Percentiles rank a stretch among this genome's conserved stretches.
Conservation (phyloP, 2,888 invertebrate species). For the Imbricaverruca yamaguchii region DNA sequence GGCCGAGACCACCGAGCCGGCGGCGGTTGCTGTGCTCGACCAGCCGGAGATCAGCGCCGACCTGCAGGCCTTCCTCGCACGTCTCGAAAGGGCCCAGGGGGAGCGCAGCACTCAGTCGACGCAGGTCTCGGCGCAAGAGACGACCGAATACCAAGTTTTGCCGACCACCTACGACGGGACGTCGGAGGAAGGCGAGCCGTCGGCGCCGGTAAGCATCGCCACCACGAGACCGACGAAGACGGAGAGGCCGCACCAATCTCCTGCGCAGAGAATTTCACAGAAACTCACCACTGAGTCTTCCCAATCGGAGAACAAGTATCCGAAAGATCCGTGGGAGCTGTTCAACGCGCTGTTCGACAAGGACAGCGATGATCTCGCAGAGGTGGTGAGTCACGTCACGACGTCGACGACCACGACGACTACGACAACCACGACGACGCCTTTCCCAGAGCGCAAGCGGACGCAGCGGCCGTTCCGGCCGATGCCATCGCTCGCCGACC, state of each 20-base stretch:
- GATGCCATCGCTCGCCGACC: conserved; percentile 4
- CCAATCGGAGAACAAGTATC: neutral
- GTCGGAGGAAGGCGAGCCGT: too few species aligned
- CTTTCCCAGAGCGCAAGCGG: neutral
- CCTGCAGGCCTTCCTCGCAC: conserved; percentile 7
- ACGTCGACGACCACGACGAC: neutral
- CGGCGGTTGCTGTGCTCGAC: neutral
- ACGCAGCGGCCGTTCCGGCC: neutral
- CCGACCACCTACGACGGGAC: too few species aligned
- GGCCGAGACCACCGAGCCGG: neutral
- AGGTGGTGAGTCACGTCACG: neutral
- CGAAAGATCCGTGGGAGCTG: conserved; percentile 5
- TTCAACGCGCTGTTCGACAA: conserved; percentile 6
- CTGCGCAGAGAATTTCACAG: too few species aligned
- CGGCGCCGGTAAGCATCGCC: neutral
- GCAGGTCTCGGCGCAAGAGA: too few species aligned
- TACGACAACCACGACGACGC: neutral
- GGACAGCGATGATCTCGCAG: neutral
- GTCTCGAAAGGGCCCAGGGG: neutral
- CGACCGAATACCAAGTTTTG: too few species aligned
- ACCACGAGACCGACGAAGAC: neutral
- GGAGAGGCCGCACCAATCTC: neutral
- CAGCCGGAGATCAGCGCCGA: conserved; percentile 11
- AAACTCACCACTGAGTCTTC: too few species aligned
- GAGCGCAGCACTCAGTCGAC: neutral